These are phyloP conservation scores for Sinella curviseta DNA, from an alignment of 1,140 invertebrate species.

Conservation along the genomic window DNA sequence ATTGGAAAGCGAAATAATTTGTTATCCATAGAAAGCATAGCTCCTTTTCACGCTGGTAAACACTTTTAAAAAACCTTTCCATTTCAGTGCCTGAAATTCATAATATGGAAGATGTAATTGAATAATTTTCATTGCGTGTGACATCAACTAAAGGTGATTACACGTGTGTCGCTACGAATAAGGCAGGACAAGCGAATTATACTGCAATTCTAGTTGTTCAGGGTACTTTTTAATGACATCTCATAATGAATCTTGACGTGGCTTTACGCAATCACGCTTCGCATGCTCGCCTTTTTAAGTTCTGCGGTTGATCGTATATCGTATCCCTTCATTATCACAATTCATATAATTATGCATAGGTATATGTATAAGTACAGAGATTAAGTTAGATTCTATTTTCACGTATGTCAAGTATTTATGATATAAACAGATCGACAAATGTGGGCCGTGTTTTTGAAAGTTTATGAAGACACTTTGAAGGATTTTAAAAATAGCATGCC, in stretches of 20 bases:
- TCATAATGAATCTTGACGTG: no score
- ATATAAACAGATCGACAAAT: no score
- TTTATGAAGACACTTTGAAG: no score
- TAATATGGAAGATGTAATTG: background rate
- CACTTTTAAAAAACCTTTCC: constrained; percentile 24
- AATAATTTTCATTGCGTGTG: background rate
- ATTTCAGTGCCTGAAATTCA: background rate
- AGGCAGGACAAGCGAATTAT: constrained; percentile 62
- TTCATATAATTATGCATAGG: background rate
- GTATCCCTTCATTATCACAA: constrained; percentile 61
- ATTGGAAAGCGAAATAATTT: constrained; percentile 66
- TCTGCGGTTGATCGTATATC: no score
- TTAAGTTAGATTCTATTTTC: no score
- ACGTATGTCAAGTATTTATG: no score
- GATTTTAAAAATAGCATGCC: no score
- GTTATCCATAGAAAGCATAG: constrained; percentile 53
- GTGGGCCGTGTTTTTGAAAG: no score
- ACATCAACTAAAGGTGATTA: constrained; percentile 48
- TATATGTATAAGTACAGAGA: constrained; percentile 34
- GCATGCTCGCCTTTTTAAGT: background rate
- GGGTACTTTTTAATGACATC: constrained; percentile 52
- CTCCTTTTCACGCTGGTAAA: constrained; percentile 55
- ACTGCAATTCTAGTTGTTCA: constrained; percentile 69
- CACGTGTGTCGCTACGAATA: constrained; percentile 48
- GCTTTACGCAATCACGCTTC: background rate